Percentiles rank a stretch among this genome's conserved stretches.
phyloP scores from a whole-genome alignment of 2,113 vertebrate genomes.

The Rattus rattus region DNA sequence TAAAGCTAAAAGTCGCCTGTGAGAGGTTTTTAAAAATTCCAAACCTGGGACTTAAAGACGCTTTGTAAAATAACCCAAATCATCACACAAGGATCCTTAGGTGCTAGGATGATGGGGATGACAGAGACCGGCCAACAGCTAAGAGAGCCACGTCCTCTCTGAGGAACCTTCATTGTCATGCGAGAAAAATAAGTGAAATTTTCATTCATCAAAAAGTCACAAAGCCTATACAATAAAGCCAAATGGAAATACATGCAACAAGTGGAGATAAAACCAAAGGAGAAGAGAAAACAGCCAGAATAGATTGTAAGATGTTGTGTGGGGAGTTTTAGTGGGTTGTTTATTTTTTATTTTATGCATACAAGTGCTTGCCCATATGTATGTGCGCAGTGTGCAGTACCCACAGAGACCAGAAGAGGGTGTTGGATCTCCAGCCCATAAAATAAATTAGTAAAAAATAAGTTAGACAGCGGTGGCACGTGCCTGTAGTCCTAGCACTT shows the following conservation, averaged over 20 bases:
- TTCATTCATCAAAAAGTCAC: neutral
- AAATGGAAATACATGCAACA: neutral
- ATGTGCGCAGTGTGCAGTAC: neutral
- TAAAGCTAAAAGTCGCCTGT: neutral
- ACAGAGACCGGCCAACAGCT: neutral
- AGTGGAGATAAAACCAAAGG: neutral
- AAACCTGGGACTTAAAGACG: neutral
- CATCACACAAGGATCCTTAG: neutral
- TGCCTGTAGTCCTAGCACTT: neutral
- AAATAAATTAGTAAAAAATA: neutral
- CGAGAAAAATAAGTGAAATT: neutral
- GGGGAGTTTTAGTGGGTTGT: fast-evolving
- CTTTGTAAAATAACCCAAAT: neutral
- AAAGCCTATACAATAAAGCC: neutral
- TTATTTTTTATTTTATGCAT: neutral
- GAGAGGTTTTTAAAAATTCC: neutral
- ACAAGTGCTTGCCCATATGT: neutral
- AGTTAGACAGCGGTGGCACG: neutral
- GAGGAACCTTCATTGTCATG: neutral
- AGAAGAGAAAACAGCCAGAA: neutral
- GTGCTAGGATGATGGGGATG: neutral
- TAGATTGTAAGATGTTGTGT: neutral
- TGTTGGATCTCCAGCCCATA: neutral
- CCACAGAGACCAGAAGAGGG: neutral
- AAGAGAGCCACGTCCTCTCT: neutral